phyloP scores from a whole-genome alignment of 2,888 invertebrate species.

The Steinernema scapterisci region DNA sequence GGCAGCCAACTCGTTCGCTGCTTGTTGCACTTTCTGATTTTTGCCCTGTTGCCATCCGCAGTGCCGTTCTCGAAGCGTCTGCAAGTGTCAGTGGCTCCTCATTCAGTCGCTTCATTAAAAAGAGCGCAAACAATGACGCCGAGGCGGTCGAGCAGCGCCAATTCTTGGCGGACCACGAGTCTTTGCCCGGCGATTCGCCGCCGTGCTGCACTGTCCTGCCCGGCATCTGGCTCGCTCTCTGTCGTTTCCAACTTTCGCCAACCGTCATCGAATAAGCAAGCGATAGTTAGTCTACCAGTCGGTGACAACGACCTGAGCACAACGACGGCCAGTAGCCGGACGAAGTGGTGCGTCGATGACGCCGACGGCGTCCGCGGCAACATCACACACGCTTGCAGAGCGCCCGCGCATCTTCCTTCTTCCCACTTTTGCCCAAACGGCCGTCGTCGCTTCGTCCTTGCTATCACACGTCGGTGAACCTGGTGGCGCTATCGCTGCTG shows the following conservation, averaged over 20 bases:
- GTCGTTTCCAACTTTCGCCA: conserved; percentile 7
- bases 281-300: background rate
- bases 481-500: background rate
- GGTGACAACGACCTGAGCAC: background rate
- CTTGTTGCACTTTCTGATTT: background rate
- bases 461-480: background rate
- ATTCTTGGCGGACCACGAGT: background rate
- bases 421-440: background rate
- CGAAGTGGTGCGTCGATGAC: background rate
- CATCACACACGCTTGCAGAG: conserved; percentile 13
- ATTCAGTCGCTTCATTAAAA: conserved; percentile 8
- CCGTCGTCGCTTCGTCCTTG: conserved; percentile 1
- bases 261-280: background rate
- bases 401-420: conserved; percentile 18
- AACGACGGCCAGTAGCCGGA: background rate
- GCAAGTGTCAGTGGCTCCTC: background rate
- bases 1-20: background rate
- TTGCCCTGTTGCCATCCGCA: background rate
- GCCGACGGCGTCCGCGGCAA: conserved; percentile 1
- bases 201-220: background rate
- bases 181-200: conserved; percentile 19
- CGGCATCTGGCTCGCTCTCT: conserved; percentile 1
- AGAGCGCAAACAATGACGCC: conserved; percentile 27
- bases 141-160: conserved; percentile 20
- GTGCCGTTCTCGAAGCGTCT: background rate